Conservation (phyloP, 2,113 vertebrate genomes). For the Pygathrix nemaeus region DNA sequence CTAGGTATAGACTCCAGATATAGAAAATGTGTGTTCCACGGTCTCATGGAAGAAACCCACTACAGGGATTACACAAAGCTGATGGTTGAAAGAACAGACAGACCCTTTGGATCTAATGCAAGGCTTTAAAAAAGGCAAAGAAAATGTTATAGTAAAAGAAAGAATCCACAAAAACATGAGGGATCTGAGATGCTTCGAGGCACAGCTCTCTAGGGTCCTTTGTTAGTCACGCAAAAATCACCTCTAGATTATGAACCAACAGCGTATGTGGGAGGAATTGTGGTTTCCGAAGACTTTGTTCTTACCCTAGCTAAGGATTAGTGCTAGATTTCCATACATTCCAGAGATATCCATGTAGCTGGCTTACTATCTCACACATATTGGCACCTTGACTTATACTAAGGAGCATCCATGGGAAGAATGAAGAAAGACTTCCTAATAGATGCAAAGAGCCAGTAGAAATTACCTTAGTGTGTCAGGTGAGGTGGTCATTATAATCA, state of each 20-base stretch:
- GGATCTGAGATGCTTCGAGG: neutral
- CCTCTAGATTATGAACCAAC: neutral
- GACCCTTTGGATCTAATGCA: neutral
- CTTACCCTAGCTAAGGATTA: neutral
- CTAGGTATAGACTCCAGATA: neutral
- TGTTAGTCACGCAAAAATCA: neutral
- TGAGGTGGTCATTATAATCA: neutral
- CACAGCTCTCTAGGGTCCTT: neutral
- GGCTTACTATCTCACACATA: neutral
- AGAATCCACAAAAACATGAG: neutral
- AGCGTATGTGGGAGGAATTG: neutral
- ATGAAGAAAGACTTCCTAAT: neutral
- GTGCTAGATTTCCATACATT: neutral
- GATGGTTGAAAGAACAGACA: neutral
- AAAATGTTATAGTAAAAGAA: neutral
- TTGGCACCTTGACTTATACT: neutral
- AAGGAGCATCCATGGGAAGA: neutral
- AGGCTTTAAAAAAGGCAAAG: neutral
- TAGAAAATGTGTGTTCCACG: neutral
- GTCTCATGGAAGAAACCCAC: neutral
- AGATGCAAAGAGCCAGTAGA: neutral
- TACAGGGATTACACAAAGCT: neutral
- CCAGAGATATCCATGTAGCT: too few relatives aligned
- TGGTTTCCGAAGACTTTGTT: neutral
- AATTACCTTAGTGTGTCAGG: neutral